A percentile compares a stretch with the other conserved stretches of the same genome.
Evolutionary conservation across 2,888 invertebrate species (phyloP).

Genomic region (Cinara cedri): DNA sequence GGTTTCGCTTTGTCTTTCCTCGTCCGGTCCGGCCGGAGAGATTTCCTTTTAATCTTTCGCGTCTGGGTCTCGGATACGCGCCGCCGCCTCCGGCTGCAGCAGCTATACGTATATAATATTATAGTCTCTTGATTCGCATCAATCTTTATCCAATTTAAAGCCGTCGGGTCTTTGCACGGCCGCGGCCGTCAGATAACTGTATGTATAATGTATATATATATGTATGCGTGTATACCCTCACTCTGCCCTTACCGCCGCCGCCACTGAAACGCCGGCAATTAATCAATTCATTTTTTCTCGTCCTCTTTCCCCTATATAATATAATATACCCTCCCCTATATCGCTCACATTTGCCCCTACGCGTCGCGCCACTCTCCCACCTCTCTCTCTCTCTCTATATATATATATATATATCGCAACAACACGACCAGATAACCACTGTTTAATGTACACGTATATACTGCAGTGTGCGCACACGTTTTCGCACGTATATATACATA

Average conservation of each 20-base stretch:
- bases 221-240: no score
- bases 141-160: constrained; percentile 56
- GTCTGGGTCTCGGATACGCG: not conserved
- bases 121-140: constrained; percentile 45
- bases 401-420: not conserved
- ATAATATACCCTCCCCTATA: no score
- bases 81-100: no score
- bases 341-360: not conserved
- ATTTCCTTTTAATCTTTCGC: constrained; percentile 50
- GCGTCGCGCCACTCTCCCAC: no score
- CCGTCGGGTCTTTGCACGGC: constrained; percentile 16
- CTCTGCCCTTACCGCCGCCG: no score
- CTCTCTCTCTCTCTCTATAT: no score
- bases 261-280: constrained; percentile 45
- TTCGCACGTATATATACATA: no score
- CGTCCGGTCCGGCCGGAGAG: constrained; percentile 18
- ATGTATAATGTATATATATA: not conserved
- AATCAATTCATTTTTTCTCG: constrained; percentile 52
- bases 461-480: no score
- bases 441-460: not conserved
- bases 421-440: not conserved
- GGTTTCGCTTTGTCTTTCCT: constrained; percentile 51
- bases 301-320: constrained; percentile 6
- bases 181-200: no score
- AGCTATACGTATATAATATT: not conserved